Conservation (phyloP, 2,888 invertebrate species). For the Limulus polyphemus region DNA sequence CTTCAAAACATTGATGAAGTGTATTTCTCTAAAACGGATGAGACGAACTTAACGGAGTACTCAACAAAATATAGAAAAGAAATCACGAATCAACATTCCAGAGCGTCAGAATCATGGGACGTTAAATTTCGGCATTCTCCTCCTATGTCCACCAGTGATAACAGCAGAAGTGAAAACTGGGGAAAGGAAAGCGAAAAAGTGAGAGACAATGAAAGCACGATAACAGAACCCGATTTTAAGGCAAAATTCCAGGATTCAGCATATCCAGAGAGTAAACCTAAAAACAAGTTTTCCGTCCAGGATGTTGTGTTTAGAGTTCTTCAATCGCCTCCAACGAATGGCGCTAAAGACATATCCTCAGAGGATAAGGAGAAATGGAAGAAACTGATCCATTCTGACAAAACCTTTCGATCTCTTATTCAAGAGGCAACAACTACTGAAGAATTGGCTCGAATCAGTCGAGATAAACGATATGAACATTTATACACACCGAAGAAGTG, state of each 20-base stretch:
- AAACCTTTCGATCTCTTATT: conserved; percentile 63
- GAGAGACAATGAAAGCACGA: conserved; percentile 16
- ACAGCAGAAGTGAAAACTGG: conserved; percentile 15
- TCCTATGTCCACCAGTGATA: conserved; percentile 30
- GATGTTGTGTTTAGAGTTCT: conserved; percentile 68
- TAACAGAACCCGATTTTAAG: conserved; percentile 8
- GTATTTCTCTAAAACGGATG: conserved; percentile 75
- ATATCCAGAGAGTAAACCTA: neutral
- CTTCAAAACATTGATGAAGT: conserved; percentile 84
- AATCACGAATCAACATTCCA: conserved; percentile 63
- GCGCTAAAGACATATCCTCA: conserved; percentile 40
- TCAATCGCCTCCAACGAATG: conserved; percentile 54
- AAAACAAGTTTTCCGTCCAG: conserved; percentile 4
- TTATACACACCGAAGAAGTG: conserved; percentile 78
- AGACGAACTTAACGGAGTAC: conserved; percentile 80
- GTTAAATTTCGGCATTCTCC: conserved; percentile 18
- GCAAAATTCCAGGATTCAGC: conserved; percentile 4
- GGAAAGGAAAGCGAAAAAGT: conserved; percentile 14
- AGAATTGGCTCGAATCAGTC: conserved; percentile 69
- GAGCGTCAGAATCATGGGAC: conserved; percentile 36
- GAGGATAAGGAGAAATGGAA: conserved; percentile 78
- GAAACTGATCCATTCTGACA: conserved; percentile 77
- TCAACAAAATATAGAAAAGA: conserved; percentile 71
- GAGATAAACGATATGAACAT: conserved; percentile 60
- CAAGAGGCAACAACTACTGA: conserved; percentile 53